phyloP scores from a whole-genome alignment of 2,113 vertebrate genomes.

The Nesospiza acunhae region DNA sequence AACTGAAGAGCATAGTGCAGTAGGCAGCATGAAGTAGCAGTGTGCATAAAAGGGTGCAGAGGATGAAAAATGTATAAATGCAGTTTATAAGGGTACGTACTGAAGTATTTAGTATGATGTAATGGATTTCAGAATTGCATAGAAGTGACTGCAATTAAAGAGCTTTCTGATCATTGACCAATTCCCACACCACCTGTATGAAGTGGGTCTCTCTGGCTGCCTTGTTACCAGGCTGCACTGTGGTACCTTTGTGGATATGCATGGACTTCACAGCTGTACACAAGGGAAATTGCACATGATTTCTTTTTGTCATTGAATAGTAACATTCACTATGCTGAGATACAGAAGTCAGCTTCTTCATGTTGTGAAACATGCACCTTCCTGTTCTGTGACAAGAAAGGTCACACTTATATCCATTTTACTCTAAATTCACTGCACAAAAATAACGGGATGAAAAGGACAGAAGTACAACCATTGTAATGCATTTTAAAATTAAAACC shows the following conservation, averaged over 20 bases:
- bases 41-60: not conserved
- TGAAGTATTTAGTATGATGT: not conserved
- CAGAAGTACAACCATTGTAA: not conserved
- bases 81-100: not conserved
- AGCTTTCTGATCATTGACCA: not conserved
- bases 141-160: not conserved
- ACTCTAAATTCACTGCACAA: not conserved
- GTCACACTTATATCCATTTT: not conserved
- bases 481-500: not conserved
- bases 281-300: not conserved
- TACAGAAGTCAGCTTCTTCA: not conserved
- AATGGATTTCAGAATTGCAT: not conserved
- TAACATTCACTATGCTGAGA: not conserved
- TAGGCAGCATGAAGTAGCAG: too few species aligned
- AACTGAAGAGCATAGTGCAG: not conserved
- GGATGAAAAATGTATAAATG: not conserved
- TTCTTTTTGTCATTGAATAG: not conserved
- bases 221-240: not conserved
- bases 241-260: not conserved
- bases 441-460: not conserved
- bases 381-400: not conserved
- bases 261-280: accelerated
- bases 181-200: not conserved
- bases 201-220: not conserved
- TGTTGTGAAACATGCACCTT: not conserved